Evolutionary conservation across 2,113 vertebrate genomes (phyloP).

Genomic region (Pica pica): DNA sequence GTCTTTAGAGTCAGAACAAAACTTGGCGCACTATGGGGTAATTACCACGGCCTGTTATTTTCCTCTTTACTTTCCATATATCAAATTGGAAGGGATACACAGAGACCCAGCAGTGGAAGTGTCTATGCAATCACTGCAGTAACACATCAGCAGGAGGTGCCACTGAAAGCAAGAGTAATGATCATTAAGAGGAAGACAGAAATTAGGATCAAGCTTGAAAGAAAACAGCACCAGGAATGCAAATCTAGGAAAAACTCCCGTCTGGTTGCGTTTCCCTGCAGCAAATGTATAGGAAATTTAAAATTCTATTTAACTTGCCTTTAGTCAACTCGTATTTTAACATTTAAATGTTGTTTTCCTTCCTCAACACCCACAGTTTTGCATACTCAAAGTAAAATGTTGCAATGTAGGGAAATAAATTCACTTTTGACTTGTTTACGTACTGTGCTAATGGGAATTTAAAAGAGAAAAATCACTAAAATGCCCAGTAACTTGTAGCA

Average conservation of each 20-base stretch:
- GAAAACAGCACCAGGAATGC: background rate
- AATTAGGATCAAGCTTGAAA: constrained; percentile 11
- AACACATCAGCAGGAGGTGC: constrained; percentile 41
- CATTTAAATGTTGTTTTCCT: background rate
- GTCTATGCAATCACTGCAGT: background rate
- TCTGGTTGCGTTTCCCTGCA: background rate
- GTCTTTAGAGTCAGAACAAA: background rate
- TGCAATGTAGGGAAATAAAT: background rate
- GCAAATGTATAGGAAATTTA: background rate
- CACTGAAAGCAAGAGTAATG: constrained; percentile 19
- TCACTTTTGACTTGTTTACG: background rate
- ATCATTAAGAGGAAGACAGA: constrained; percentile 1
- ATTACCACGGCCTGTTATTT: background rate
- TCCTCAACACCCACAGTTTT: background rate
- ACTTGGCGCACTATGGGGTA: background rate
- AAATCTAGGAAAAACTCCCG: background rate
- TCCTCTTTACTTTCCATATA: constrained; percentile 23
- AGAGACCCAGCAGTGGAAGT: background rate
- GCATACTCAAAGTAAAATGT: background rate
- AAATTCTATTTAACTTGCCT: background rate
- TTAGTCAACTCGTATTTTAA: background rate
- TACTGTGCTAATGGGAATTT: background rate
- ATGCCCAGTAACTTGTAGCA: background rate
- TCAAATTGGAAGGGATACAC: constrained; percentile 44
- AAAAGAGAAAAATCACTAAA: background rate